A percentile compares a stretch with the other conserved stretches of the same genome.
These are phyloP conservation scores for Drosophila arawakana DNA, from an alignment of 1,140 invertebrate species.

Conservation along the genomic window DNA sequence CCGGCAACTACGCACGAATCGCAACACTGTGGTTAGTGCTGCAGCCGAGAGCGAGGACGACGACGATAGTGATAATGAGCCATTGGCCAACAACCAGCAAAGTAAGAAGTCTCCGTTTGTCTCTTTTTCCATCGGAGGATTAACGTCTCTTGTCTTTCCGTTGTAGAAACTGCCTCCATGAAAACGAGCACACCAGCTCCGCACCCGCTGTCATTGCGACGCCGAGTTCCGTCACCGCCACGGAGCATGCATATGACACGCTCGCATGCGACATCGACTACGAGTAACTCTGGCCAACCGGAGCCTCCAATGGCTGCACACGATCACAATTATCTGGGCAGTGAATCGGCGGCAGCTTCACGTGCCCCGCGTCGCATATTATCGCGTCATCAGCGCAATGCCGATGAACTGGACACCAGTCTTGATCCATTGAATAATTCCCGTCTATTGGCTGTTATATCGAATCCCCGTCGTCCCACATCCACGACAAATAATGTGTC, in stretches of 20 bases:
- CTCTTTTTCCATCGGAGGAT: not conserved
- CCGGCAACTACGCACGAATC: conserved; percentile 78
- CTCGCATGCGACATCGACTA: conserved; percentile 80
- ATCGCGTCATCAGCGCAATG: conserved; percentile 82
- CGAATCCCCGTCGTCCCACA: conserved; percentile 67
- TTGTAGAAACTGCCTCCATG: conserved; percentile 50
- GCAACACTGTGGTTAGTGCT: conserved; percentile 69
- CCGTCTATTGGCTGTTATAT: conserved; percentile 48
- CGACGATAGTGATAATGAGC: conserved; percentile 78
- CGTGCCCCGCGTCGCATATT: conserved; percentile 66
- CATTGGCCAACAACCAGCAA: conserved; percentile 77
- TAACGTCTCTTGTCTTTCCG: not conserved
- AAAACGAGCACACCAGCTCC: conserved; percentile 56
- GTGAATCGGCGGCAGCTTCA: conserved; percentile 49
- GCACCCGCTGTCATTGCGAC: conserved; percentile 66
- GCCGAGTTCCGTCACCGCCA: conserved; percentile 45
- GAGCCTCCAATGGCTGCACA: conserved; percentile 52
- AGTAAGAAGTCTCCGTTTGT: conserved; percentile 45
- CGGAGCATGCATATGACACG: conserved; percentile 76
- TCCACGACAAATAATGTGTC: conserved; percentile 67
- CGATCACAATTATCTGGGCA: conserved; percentile 82
- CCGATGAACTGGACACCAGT: conserved; percentile 76
- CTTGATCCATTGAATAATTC: conserved; percentile 74
- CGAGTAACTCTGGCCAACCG: conserved; percentile 41
- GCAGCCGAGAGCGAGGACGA: conserved; percentile 57